These are phyloP conservation scores for Anthopleura sola DNA, from an alignment of 64 coral and sea anemone genomes.

Conservation along the genomic window DNA sequence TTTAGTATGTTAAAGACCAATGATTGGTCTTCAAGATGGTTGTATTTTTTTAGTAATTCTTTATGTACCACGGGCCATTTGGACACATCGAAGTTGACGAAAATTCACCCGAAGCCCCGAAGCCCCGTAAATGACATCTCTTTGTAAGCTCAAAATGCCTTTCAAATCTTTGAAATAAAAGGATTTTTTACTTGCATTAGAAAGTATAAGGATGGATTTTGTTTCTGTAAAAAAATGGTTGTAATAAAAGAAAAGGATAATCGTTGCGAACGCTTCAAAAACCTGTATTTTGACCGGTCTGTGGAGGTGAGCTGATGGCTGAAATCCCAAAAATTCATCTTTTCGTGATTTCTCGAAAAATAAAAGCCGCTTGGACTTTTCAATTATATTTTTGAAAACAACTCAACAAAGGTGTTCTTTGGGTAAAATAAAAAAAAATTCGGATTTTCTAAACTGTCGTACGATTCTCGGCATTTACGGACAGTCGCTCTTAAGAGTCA, in stretches of 20 bases:
- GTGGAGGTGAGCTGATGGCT: no score
- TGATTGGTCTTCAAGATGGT: background rate
- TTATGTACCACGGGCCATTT: background rate
- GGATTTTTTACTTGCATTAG: background rate
- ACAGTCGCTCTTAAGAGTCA: background rate
- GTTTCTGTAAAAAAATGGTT: background rate
- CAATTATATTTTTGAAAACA: no score
- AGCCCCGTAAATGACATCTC: background rate
- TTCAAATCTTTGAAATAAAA: background rate
- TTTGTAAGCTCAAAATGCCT: background rate
- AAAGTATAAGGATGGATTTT: background rate
- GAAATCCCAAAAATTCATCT: no score
- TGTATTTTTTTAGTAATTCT: background rate
- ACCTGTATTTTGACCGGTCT: no score
- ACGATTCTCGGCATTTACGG: no score
- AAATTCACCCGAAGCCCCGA: background rate
- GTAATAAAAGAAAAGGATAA: background rate
- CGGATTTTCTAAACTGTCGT: no score
- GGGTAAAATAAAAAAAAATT: no score
- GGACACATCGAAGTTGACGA: background rate
- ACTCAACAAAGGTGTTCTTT: no score
- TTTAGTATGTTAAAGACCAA: background rate
- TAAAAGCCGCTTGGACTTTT: no score
- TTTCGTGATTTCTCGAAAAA: no score
- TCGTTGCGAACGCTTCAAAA: background rate